A percentile compares a stretch with the other conserved stretches of the same genome.
Evolutionary conservation across 2,113 vertebrate genomes (phyloP).

Genomic region (Cephalopterus ornatus): DNA sequence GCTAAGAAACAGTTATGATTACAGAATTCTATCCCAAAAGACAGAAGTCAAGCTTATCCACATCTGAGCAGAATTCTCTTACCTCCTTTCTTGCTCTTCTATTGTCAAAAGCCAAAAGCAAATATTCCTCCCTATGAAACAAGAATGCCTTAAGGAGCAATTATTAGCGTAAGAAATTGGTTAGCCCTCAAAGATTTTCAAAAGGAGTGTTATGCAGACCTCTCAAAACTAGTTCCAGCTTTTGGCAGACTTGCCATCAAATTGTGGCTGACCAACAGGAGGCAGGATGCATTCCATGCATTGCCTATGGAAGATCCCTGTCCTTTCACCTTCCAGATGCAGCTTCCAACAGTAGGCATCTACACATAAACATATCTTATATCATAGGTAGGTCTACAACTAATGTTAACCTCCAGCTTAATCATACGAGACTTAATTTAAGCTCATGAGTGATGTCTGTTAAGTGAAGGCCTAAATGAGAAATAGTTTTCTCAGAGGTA

Average conservation of each 20-base stretch:
- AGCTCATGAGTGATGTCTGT: background rate
- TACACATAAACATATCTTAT: background rate
- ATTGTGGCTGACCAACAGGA: background rate
- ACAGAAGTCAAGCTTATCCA: background rate
- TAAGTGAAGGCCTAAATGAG: background rate
- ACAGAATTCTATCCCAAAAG: background rate
- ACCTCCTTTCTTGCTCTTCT: background rate
- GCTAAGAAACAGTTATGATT: background rate
- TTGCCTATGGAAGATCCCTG: background rate
- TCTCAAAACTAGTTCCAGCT: background rate
- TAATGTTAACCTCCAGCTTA: background rate
- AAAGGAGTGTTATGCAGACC: background rate
- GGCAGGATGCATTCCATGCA: background rate
- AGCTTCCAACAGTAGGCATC: background rate
- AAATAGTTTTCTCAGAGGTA: background rate
- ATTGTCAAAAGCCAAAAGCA: background rate
- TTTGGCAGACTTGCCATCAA: background rate
- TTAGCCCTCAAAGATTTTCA: background rate
- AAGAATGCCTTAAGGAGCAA: background rate
- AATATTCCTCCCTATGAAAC: background rate
- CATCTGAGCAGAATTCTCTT: background rate
- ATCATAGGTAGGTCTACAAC: background rate
- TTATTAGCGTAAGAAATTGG: background rate
- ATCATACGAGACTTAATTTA: background rate
- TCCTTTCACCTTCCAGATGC: background rate